phyloP scores from a whole-genome alignment of 2,797 vertebrate genomes.

The Cheracebus regulus region DNA sequence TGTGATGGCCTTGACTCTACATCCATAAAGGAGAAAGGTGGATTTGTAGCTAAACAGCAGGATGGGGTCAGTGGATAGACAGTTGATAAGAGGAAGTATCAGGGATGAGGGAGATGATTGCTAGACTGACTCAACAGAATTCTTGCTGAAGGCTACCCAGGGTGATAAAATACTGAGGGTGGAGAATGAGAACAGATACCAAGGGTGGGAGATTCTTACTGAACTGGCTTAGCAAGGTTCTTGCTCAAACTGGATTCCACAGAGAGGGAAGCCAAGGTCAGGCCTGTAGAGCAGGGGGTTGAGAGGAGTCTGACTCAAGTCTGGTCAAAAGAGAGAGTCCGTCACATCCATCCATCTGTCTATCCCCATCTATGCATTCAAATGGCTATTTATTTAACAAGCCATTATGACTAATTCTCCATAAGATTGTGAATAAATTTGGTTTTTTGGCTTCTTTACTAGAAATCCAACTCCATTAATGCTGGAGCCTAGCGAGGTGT shows the following conservation, averaged over 20 bases:
- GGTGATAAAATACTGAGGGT: background rate
- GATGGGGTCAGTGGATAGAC: background rate
- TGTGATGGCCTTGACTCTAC: background rate
- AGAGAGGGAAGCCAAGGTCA: background rate
- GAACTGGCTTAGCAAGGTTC: background rate
- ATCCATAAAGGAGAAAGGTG: background rate
- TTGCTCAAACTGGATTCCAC: background rate
- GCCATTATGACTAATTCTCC: background rate
- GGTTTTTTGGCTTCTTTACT: background rate
- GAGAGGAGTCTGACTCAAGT: background rate
- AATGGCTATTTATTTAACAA: background rate
- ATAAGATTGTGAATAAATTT: background rate
- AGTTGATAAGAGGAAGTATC: background rate
- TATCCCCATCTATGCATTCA: background rate
- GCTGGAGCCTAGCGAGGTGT: background rate
- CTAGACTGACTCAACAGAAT: background rate
- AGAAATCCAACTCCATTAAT: background rate
- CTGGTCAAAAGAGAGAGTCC: background rate
- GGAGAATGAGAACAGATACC: background rate
- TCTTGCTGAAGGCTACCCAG: background rate
- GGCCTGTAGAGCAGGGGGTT: too few relatives aligned
- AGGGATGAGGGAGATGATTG: background rate
- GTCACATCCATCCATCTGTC: background rate
- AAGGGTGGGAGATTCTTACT: background rate
- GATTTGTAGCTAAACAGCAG: background rate